Conservation (phyloP, 2,797 vertebrate species). For the Morus bassanus region DNA sequence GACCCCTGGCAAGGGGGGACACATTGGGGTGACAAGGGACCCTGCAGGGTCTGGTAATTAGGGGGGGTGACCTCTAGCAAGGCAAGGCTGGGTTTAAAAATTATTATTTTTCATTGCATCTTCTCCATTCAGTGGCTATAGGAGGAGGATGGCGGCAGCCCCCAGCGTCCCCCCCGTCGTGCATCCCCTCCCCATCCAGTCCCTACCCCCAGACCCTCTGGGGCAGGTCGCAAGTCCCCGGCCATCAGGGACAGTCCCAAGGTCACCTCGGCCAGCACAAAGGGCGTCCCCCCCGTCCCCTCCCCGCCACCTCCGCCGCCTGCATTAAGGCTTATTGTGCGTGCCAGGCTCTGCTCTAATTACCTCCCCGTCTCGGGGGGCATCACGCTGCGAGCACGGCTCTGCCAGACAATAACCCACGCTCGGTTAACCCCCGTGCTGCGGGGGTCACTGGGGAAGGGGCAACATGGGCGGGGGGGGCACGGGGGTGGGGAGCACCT, state of each 20-base stretch:
- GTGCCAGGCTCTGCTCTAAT: slow-evolving; percentile 27
- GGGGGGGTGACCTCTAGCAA: not conserved
- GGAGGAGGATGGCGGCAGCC: not conserved
- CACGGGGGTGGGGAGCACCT: not conserved
- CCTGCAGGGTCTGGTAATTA: rapidly evolving
- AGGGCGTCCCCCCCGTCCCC: not conserved
- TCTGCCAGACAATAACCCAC: slow-evolving; percentile 16
- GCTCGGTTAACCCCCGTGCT: not conserved
- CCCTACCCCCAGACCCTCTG: not conserved
- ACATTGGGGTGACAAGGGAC: not conserved
- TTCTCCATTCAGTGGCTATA: not conserved
- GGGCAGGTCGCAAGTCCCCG: not conserved
- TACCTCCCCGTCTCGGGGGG: not conserved
- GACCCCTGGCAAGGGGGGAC: not conserved
- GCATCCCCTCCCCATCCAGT: not conserved
- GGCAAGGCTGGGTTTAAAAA: not conserved
- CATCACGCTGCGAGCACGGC: not conserved
- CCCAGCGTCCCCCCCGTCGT: rapidly evolving
- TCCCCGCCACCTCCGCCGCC: not conserved
- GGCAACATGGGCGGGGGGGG: rapidly evolving
- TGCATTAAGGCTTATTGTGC: not conserved
- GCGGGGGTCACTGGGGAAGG: not conserved
- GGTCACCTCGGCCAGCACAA: not conserved
- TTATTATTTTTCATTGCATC: rapidly evolving
- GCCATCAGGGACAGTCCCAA: not conserved